Percentiles rank a stretch among this genome's conserved stretches.
These are phyloP conservation scores for Hemiscyllium ocellatum DNA, from an alignment of 2,113 vertebrate species.

Conservation along the genomic window DNA sequence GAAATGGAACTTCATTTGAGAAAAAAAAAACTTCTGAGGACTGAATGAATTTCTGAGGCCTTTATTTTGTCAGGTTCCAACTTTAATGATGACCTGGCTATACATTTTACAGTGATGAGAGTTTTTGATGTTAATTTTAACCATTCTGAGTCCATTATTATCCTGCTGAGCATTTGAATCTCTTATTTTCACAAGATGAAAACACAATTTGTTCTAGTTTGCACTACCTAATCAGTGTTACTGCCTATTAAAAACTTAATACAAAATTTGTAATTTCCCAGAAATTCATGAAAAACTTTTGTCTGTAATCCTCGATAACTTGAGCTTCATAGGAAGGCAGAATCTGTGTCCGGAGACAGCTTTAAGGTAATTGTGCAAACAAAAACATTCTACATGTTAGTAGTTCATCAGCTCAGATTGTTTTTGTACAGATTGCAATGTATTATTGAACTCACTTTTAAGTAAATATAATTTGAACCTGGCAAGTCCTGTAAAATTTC, in stretches of 20 bases:
- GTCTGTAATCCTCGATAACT: background rate
- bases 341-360: background rate
- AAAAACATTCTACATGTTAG: background rate
- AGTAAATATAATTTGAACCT: conserved; percentile 23
- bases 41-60: conserved; percentile 91
- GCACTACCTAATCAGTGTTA: conserved; percentile 98
- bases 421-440: background rate
- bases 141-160: conserved; percentile 99
- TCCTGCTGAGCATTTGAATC: conserved; percentile 91
- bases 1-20: conserved; percentile 75
- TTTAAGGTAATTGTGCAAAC: conserved; percentile 21
- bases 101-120: conserved; percentile 99
- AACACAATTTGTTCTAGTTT: conserved; percentile 84
- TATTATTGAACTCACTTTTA: background rate
- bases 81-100: conserved; percentile 96
- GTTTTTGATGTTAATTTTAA: conserved; percentile 99
- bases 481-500: conserved; percentile 21
- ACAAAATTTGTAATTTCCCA: conserved; percentile 58
- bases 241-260: conserved; percentile 77
- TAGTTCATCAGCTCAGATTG: background rate
- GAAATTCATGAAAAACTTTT: conserved; percentile 58
- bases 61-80: conserved; percentile 98
- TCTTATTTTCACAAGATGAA: conserved; percentile 77
- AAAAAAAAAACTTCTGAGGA: conserved; percentile 80
- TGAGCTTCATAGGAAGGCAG: background rate